A percentile compares a stretch with the other conserved stretches of the same genome.
phyloP scores from a whole-genome alignment of 2,888 invertebrate species.

The Hirtodrosophila histrioides region DNA sequence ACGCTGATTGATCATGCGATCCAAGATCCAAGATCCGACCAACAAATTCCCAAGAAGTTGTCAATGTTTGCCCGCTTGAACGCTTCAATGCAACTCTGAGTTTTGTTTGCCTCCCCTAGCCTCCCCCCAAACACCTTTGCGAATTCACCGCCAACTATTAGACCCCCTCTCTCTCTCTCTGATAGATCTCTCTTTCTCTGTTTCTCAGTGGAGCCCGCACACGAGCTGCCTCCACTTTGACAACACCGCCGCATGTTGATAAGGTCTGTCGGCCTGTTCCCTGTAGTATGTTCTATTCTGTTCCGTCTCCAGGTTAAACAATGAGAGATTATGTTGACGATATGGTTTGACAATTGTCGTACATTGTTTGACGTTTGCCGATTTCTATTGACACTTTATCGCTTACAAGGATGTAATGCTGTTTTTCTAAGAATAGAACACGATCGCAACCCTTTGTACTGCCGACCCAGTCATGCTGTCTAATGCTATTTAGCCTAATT shows the following conservation, averaged over 20 bases:
- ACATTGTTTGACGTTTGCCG: conserved; percentile 81
- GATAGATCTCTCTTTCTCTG: neutral
- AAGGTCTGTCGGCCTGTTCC: conserved; percentile 47
- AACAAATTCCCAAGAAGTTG: conserved; percentile 72
- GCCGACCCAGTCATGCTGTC: conserved; percentile 44
- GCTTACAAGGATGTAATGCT: conserved; percentile 77
- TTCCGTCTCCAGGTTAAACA: conserved; percentile 60
- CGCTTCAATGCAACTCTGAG: conserved; percentile 71
- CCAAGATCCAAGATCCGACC: conserved; percentile 46
- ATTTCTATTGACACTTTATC: conserved; percentile 75
- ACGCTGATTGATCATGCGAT: conserved; percentile 66
- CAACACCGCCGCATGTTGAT: conserved; percentile 76
- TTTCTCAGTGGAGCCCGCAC: conserved; percentile 54
- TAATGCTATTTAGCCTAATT: conserved; percentile 71
- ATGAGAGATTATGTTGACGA: conserved; percentile 79
- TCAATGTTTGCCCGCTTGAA: conserved; percentile 73
- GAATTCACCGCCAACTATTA: conserved; percentile 24
- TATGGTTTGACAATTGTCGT: conserved; percentile 79
- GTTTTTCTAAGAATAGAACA: conserved; percentile 75
- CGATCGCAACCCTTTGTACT: conserved; percentile 51
- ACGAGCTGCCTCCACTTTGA: conserved; percentile 67
- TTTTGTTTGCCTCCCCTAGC: conserved; percentile 44
- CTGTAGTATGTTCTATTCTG: neutral
- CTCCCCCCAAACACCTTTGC: conserved; percentile 42
- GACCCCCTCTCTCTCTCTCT: conserved; percentile 5